Base-by-base conservation (phyloP, 1,140 invertebrate genomes). In the Cotesia vestalis region DNA sequence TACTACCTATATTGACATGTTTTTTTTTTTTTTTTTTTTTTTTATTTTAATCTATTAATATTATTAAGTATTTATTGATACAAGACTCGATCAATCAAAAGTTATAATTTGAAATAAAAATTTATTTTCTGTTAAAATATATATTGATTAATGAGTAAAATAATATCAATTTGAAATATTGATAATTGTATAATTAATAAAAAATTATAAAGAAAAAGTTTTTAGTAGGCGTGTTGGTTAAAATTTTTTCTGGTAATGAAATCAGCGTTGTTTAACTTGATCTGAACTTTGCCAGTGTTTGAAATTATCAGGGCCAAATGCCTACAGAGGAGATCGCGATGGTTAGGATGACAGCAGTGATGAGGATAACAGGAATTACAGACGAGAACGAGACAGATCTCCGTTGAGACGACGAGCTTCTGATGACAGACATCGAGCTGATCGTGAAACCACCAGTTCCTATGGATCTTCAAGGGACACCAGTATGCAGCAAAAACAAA, bases 201-300 rank as follows among this genome's bases (percentile, higher is more conserved):
- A 3, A 40, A 40, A 40, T 40, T 40, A 40, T 46, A 46, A 46
- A 46, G 4, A 46, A 46, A 46, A 9, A 9, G 11, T 46, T 46
- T 46, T 46, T 27, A 27, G 2, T 76, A 80, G 66, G 75, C 76
- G 79, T 78, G 60, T 53, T 67, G 80, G 78, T 81, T 84, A 81
- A 84, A 84, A 82, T 46, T 46, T 80, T 84, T 84, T 85, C 82
- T 81, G 81, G 83, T 86, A 85, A 82, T 81, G 83, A 72, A 79
- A 71, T 81, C 78, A 83, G 80, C 77, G 75, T 82, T 79, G 82
- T 87, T 87, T 88, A 87, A 88, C 86, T 86, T 86, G 81, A 88
- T 88, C 86, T 88, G 86, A 88, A 87, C 87, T 88, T 88, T 88
- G 87, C 87, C 87, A 88, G 87, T 88, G 86, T 87, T 88, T 88